These are phyloP conservation scores for Danaus melanippus DNA, from an alignment of 1,140 invertebrate species.

Conservation along the genomic window DNA sequence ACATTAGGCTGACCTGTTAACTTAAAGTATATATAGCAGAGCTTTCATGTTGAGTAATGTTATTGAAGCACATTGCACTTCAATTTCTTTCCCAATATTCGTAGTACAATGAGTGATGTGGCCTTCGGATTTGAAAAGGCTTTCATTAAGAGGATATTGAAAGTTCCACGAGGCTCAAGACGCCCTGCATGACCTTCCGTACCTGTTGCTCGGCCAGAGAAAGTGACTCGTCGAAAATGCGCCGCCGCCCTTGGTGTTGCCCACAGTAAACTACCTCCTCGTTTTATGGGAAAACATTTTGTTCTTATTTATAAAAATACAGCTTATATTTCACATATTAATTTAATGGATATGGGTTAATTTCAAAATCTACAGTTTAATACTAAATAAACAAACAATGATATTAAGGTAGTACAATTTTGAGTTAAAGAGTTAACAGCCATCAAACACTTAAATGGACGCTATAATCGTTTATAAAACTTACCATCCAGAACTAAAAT, in stretches of 20 bases:
- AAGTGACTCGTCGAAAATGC: slow-evolving; percentile 48
- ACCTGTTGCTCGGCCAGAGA: slow-evolving; percentile 61
- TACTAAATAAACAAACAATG: too few relatives aligned
- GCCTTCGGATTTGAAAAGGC: too few relatives aligned
- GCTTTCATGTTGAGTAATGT: too few relatives aligned
- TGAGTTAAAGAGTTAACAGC: too few relatives aligned
- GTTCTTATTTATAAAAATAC: not conserved
- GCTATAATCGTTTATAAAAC: too few relatives aligned
- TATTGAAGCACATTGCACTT: too few relatives aligned
- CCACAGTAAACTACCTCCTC: slow-evolving; percentile 21
- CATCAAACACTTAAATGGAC: not conserved
- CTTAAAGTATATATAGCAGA: too few relatives aligned
- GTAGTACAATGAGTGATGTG: too few relatives aligned
- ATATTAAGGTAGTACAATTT: too few relatives aligned
- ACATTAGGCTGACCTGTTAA: too few relatives aligned
- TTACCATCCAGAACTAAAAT: slow-evolving; percentile 25
- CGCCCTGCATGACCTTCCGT: slow-evolving; percentile 48
- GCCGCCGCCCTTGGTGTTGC: slow-evolving; percentile 46
- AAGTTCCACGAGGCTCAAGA: slow-evolving; percentile 25
- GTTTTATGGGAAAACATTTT: slow-evolving; percentile 4
- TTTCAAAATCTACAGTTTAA: not conserved
- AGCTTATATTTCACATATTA: not conserved
- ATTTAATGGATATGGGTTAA: not conserved
- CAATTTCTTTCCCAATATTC: too few relatives aligned
- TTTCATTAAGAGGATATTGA: slow-evolving; percentile 8